Conservation (phyloP, 2,888 invertebrate genomes). For the Pyrrhosoma nymphula region DNA sequence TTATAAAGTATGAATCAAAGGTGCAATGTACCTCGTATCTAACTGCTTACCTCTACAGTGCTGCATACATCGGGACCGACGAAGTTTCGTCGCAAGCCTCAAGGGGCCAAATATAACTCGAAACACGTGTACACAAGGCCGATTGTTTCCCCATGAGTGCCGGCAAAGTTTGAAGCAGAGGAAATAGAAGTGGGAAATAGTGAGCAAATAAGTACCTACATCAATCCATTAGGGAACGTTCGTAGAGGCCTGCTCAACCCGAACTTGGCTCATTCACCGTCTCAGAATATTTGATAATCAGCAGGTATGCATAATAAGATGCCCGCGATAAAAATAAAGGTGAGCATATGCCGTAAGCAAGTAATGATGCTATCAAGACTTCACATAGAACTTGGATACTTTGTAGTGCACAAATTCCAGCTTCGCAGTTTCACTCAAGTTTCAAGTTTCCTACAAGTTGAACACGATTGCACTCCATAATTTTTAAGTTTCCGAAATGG, state of each 20-base stretch:
- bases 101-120: background rate
- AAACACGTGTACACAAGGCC: slow-evolving; percentile 2
- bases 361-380: background rate
- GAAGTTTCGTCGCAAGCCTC: background rate
- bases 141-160: slow-evolving; percentile 19
- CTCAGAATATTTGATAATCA: background rate
- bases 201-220: background rate
- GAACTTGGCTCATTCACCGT: background rate
- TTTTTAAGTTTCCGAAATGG: background rate
- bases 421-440: too few relatives aligned
- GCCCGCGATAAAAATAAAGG: background rate
- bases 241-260: background rate
- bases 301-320: background rate
- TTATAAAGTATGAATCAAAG: background rate
- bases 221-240: background rate
- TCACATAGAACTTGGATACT: too few relatives aligned
- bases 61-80: too few relatives aligned
- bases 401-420: too few relatives aligned
- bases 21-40: background rate
- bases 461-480: background rate
- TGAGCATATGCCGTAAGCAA: background rate
- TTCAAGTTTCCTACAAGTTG: background rate
- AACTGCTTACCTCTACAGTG: too few relatives aligned
- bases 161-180: slow-evolving; percentile 16
- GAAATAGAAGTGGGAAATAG: background rate